Percentiles rank a stretch among this genome's conserved stretches.
Evolutionary conservation across 2,888 invertebrate species (phyloP).

Genomic region (Parnassius orleans): DNA sequence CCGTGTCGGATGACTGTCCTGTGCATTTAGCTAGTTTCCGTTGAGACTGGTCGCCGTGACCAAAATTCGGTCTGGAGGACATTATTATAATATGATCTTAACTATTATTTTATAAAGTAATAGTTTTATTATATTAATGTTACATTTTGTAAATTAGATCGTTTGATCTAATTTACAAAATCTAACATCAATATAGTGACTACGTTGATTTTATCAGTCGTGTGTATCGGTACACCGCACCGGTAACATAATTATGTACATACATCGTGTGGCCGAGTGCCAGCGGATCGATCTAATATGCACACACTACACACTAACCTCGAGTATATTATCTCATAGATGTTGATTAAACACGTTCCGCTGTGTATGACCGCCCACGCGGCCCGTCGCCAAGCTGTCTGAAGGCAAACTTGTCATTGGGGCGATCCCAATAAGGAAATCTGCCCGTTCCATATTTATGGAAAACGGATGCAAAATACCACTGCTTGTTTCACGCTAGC

Average conservation of each 20-base stretch:
- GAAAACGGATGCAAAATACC: constrained; percentile 46
- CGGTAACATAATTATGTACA: background rate
- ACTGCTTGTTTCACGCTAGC: constrained; percentile 32
- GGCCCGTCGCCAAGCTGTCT: constrained; percentile 62
- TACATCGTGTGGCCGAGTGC: constrained; percentile 44
- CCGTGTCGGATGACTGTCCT: no score
- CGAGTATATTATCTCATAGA: constrained; percentile 6
- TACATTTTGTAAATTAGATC: no score
- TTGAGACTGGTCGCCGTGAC: no score
- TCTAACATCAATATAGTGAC: background rate
- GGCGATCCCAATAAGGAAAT: constrained; percentile 39
- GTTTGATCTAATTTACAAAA: background rate
- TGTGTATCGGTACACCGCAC: constrained; percentile 31
- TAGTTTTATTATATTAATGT: no score
- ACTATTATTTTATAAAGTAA: no score
- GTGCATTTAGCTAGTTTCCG: no score
- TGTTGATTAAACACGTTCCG: constrained; percentile 19
- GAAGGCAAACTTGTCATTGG: constrained; percentile 53
- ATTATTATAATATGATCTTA: no score
- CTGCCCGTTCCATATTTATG: constrained; percentile 42
- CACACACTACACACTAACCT: constrained; percentile 6
- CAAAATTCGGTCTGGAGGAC: no score
- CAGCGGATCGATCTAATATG: constrained; percentile 33
- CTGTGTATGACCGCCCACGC: constrained; percentile 33
- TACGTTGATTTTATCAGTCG: constrained; percentile 1